These are phyloP conservation scores for Marmota monax DNA, from an alignment of 2,113 vertebrate genomes.

Conservation along the genomic window DNA sequence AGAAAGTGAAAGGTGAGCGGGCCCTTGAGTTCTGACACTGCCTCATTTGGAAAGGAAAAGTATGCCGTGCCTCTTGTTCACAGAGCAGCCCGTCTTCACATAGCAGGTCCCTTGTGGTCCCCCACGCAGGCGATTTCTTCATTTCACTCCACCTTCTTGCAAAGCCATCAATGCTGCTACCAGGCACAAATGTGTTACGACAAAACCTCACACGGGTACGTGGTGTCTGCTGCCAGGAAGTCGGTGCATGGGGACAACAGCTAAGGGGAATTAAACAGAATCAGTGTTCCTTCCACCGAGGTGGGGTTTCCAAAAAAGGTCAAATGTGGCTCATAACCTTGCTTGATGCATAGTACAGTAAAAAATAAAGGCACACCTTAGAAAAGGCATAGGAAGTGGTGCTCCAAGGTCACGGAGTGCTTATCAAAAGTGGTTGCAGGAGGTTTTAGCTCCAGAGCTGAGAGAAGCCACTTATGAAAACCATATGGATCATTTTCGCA, in stretches of 20 bases:
- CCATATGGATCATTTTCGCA: not conserved
- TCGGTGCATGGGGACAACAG: no score
- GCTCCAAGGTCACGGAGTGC: not conserved
- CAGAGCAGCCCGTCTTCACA: conserved; percentile 7
- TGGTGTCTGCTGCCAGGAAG: not conserved
- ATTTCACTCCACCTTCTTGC: not conserved
- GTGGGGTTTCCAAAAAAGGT: not conserved
- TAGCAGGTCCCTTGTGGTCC: not conserved
- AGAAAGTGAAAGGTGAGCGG: conserved; percentile 64
- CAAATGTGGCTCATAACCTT: not conserved
- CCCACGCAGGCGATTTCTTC: not conserved
- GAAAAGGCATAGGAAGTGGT: not conserved
- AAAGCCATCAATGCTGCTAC: not conserved
- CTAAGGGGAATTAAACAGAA: not conserved
- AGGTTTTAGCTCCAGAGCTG: not conserved
- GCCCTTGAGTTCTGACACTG: not conserved
- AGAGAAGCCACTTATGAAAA: not conserved
- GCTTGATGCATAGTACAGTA: not conserved
- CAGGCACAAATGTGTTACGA: not conserved
- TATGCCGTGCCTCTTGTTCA: conserved; percentile 10
- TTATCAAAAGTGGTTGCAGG: not conserved
- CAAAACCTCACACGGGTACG: rapidly evolving
- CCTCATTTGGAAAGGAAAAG: conserved; percentile 69
- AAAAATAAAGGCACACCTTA: not conserved
- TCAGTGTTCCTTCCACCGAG: not conserved